These are phyloP conservation scores for Xestia ashworthii DNA, from an alignment of 2,888 invertebrate genomes.

Conservation along the genomic window DNA sequence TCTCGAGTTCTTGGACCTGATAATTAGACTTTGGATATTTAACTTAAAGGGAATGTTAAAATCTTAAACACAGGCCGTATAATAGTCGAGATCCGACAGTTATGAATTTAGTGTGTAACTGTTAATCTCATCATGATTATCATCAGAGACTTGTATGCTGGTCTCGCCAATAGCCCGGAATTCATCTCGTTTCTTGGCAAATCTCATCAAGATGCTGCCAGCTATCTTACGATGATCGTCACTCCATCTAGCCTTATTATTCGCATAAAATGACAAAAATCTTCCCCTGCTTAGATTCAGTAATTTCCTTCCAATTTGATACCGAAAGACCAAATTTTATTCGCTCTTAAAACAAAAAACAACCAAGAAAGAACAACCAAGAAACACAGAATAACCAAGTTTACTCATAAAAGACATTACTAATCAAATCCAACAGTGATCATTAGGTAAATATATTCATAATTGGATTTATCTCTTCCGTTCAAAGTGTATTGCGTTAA, in stretches of 20 bases:
- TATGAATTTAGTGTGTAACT: background rate
- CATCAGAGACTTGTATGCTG: background rate
- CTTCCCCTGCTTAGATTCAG: background rate
- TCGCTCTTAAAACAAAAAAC: constrained; percentile 7
- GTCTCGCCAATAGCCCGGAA: no score
- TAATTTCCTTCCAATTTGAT: background rate
- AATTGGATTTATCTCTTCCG: constrained; percentile 35
- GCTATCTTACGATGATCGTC: background rate
- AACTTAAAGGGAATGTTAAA: background rate
- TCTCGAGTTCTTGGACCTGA: background rate
- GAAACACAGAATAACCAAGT: background rate
- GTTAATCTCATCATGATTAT: background rate
- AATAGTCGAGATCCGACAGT: background rate
- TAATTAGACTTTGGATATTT: background rate
- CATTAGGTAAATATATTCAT: constrained; percentile 36
- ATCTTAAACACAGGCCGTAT: background rate
- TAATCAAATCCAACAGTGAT: constrained; percentile 5
- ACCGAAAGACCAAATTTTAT: background rate
- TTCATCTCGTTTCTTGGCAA: background rate
- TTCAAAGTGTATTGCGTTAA: constrained; percentile 29
- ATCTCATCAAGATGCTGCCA: background rate
- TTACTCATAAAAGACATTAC: background rate
- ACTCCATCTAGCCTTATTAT: background rate
- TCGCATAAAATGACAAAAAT: background rate
- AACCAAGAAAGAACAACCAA: no score